Conservation (phyloP, 2,888 invertebrate species). For the Teleiodes luculella region DNA sequence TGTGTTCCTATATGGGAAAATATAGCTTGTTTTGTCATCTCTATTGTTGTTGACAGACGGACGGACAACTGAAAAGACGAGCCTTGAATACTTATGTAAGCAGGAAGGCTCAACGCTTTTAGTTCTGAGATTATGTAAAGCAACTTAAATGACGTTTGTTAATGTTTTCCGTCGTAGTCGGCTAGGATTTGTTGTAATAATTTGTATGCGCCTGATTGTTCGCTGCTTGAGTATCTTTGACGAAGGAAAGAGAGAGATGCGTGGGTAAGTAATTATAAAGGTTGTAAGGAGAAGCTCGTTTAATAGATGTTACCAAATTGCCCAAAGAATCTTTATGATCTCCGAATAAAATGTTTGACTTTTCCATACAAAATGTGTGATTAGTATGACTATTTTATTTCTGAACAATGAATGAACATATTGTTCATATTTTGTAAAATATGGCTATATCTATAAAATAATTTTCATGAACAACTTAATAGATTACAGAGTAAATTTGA, state of each 20-base stretch:
- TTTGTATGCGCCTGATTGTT: constrained; percentile 9
- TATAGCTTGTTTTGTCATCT: constrained; percentile 72
- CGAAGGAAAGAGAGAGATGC: neutral
- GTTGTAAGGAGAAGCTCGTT: too few relatives aligned
- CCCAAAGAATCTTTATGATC: too few relatives aligned
- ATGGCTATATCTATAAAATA: too few relatives aligned
- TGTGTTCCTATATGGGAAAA: constrained; percentile 74
- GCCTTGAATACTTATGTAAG: constrained; percentile 69
- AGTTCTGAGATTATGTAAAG: constrained; percentile 44
- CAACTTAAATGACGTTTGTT: constrained; percentile 32
- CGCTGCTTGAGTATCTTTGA: neutral
- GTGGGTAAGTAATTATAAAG: neutral
- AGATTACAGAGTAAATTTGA: too few relatives aligned
- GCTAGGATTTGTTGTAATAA: constrained; percentile 6
- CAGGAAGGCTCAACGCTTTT: constrained; percentile 38
- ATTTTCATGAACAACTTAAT: too few relatives aligned
- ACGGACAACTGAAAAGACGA: constrained; percentile 74
- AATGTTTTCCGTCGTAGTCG: constrained; percentile 32
- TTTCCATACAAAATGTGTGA: too few relatives aligned
- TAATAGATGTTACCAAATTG: too few relatives aligned
- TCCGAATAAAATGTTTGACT: too few relatives aligned
- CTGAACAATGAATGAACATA: too few relatives aligned
- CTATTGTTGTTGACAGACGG: constrained; percentile 70
- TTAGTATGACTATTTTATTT: too few relatives aligned
- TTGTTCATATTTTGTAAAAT: too few relatives aligned